Evolutionary conservation across 2,797 vertebrate genomes (phyloP), one percentile per base, ranked within the genome.

Genomic region (Sebastes iracundus): DNA sequence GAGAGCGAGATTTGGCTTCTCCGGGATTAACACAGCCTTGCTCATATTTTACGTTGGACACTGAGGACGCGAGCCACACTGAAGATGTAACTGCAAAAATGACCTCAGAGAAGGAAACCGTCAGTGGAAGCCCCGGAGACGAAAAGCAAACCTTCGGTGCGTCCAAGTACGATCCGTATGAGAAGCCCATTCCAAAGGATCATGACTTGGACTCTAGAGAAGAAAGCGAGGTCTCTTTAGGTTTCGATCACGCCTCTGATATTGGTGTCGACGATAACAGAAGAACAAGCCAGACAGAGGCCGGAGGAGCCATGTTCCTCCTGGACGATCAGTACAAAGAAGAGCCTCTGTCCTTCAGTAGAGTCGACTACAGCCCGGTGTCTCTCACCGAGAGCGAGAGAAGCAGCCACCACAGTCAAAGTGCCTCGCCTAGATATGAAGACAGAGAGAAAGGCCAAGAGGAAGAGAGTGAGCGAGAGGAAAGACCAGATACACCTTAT

Each of bases 401-500:
- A 74, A 92, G 87, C 87, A 88, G 71, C 80, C 92, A 83, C 75
- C 94, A 89, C 80, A 94, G 89, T 72, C 91, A 18, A 46, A 93
- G 85, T 82, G 87, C 90, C 81, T 94, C 90, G 11, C 93, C 95
- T 72, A 89, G 88, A 59, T 85, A 85, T 49, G 95, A 94, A 75
- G 93, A 93, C 82, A 85, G 91, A 73, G 95, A 93, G 59, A 93
- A 91, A 76, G 94, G 94, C 71, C 90, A 94, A 81, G 95, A 96
- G 77, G 93, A 95, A 10, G 95, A 96, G 78, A 80, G 83, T 9
- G 93, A 94, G 65, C 90, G 93, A 22, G 96, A 98, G 88, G 96
- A 97, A 82, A 96, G 96, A 87, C 95, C 95, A 81, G 96, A 96
- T 83, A 96, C 96, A 10, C 95, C 96, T 42, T 97, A 95, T 65